These are phyloP conservation scores for Symphodus melops DNA, from an alignment of 2,113 vertebrate species.

Conservation along the genomic window DNA sequence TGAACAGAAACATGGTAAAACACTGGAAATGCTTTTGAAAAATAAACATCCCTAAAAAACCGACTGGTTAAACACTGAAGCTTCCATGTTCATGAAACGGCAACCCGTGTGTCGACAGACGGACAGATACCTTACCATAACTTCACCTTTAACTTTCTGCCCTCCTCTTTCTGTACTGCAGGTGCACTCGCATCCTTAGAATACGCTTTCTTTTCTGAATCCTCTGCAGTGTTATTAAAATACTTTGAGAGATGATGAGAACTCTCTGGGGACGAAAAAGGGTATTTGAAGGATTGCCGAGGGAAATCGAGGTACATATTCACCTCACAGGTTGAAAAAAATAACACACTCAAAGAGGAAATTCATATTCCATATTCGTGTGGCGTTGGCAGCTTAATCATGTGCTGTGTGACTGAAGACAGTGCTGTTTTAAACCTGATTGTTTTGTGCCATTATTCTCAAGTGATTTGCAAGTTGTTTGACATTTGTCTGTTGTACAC, in stretches of 20 bases:
- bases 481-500: constrained; percentile 36
- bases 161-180: not conserved
- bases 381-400: constrained; percentile 29
- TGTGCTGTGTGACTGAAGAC: constrained; percentile 21
- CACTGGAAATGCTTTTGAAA: too few relatives aligned
- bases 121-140: not conserved
- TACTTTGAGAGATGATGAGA: constrained; percentile 13
- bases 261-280: constrained; percentile 12
- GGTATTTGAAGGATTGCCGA: constrained; percentile 21
- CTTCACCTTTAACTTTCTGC: constrained; percentile 12
- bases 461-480: constrained; percentile 41
- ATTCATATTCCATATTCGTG: constrained; percentile 14
- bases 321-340: constrained; percentile 33
- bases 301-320: constrained; percentile 23
- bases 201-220: not conserved
- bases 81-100: too few relatives aligned
- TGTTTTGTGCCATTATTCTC: constrained; percentile 53
- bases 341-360: not conserved
- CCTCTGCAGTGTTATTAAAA: constrained; percentile 19
- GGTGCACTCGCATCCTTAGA: not conserved
- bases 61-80: too few relatives aligned
- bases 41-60: too few relatives aligned
- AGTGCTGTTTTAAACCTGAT: constrained; percentile 25
- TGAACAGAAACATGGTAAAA: too few relatives aligned
- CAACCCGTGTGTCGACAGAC: too few relatives aligned